Conservation (phyloP, 2,888 invertebrate species). For the Drosophila robusta region DNA sequence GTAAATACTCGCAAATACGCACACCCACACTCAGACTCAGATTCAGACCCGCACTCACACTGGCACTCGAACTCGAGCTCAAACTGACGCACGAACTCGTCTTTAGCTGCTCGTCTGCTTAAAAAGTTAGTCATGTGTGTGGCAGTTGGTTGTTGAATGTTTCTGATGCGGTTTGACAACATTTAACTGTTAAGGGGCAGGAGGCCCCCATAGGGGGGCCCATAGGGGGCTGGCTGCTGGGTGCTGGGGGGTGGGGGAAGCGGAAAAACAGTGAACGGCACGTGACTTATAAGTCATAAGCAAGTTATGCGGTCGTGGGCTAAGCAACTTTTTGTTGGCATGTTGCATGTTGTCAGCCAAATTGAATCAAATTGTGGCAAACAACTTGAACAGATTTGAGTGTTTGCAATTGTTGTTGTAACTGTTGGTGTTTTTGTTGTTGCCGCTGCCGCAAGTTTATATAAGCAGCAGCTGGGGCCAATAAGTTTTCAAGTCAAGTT, state of each 20-base stretch:
- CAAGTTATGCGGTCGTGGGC: slow-evolving; percentile 64
- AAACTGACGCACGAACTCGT: slow-evolving; percentile 16
- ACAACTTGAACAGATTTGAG: slow-evolving; percentile 72
- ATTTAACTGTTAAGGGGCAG: slow-evolving; percentile 10
- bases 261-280: slow-evolving; percentile 32
- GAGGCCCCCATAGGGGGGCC: no score
- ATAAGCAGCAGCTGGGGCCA: slow-evolving; percentile 38
- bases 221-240: no score
- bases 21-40: background rate
- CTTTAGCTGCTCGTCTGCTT: slow-evolving; percentile 40
- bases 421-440: slow-evolving; percentile 2
- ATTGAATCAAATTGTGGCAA: slow-evolving; percentile 75
- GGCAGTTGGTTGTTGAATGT: slow-evolving; percentile 52
- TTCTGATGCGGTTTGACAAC: slow-evolving; percentile 71
- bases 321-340: slow-evolving; percentile 58
- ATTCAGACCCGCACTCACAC: background rate
- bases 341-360: slow-evolving; percentile 65
- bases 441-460: slow-evolving; percentile 47
- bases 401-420: slow-evolving; percentile 34
- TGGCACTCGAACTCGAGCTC: background rate
- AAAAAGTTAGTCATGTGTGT: slow-evolving; percentile 59
- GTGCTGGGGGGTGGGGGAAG: background rate
- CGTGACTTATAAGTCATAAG: slow-evolving; percentile 71
- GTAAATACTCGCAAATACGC: slow-evolving; percentile 16
- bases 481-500: slow-evolving; percentile 53